Percentiles rank a stretch among this genome's conserved stretches.
phyloP scores from a whole-genome alignment of 2,888 invertebrate genomes.

The Branchinecta sandiegonensis region DNA sequence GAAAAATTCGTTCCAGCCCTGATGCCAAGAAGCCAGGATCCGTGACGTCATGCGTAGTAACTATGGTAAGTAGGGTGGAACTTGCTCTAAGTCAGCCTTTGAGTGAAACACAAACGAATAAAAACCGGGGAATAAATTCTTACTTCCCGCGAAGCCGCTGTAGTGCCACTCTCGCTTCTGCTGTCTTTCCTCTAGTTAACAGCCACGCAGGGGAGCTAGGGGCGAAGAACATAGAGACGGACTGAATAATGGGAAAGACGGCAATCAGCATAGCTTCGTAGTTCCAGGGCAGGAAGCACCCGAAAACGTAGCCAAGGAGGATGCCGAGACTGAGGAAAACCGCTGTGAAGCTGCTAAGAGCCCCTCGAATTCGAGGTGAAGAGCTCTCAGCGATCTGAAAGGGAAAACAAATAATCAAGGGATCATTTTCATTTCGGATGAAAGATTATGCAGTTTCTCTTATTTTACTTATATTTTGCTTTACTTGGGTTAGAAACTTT shows the following conservation, averaged over 20 bases:
- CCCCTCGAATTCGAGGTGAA: conserved; percentile 9
- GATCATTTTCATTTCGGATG: too few relatives aligned
- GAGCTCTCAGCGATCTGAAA: background rate
- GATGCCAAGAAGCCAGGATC: too few relatives aligned
- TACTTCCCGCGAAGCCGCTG: conserved; percentile 1
- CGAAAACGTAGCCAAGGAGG: background rate
- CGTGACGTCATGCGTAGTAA: too few relatives aligned
- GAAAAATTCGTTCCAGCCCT: too few relatives aligned
- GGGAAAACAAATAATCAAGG: background rate
- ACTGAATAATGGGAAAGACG: background rate
- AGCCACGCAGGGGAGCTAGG: background rate
- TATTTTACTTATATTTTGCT: too few relatives aligned
- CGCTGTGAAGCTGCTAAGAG: background rate
- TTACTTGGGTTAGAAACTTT: too few relatives aligned
- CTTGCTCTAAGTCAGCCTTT: too few relatives aligned
- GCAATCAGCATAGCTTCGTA: background rate
- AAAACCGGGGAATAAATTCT: background rate
- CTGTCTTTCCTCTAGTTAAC: background rate
- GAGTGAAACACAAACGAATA: too few relatives aligned
- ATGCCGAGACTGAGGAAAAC: background rate
- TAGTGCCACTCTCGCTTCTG: background rate
- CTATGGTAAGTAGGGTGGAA: too few relatives aligned
- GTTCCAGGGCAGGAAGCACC: background rate
- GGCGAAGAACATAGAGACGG: background rate
- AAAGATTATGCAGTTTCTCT: too few relatives aligned